A percentile compares a stretch with the other conserved stretches of the same genome.
These are phyloP conservation scores for Brachionus calyciflorus DNA, from an alignment of 1,140 invertebrate genomes.

Conservation along the genomic window DNA sequence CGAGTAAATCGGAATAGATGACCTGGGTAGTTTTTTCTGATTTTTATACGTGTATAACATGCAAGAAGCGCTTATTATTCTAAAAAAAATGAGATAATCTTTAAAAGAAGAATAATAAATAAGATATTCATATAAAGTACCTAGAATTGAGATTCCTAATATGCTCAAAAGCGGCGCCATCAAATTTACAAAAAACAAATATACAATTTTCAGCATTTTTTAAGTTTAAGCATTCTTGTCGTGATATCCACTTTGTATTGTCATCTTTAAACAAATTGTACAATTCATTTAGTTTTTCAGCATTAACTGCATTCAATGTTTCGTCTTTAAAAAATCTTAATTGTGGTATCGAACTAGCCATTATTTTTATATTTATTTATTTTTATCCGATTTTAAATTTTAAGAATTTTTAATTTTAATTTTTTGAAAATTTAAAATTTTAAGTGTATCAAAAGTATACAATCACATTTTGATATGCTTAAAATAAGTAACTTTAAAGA, in stretches of 20 bases:
- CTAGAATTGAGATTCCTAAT: slow-evolving; percentile 28
- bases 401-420: too few relatives aligned
- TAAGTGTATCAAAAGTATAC: too few relatives aligned
- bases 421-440: too few relatives aligned
- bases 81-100: not conserved
- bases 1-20: slow-evolving; percentile 19
- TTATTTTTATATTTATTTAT: not conserved
- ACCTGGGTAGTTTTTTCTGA: slow-evolving; percentile 38
- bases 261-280: slow-evolving; percentile 44
- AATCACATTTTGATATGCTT: too few relatives aligned
- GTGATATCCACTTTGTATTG: slow-evolving; percentile 34
- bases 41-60: slow-evolving; percentile 36
- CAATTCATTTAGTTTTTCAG: slow-evolving; percentile 20
- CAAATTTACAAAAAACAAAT: slow-evolving; percentile 40
- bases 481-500: too few relatives aligned
- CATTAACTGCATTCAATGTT: not conserved
- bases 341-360: slow-evolving; percentile 27
- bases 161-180: slow-evolving; percentile 44
- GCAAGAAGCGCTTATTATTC: slow-evolving; percentile 32
- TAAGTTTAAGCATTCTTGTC: slow-evolving; percentile 42
- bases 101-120: too few relatives aligned
- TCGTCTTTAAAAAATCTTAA: slow-evolving; percentile 46
- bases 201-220: slow-evolving; percentile 44
- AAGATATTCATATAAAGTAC: not conserved
- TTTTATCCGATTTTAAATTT: not conserved